Conservation (phyloP, 1,140 invertebrate genomes). For the Drosophila pseudoobscura region DNA sequence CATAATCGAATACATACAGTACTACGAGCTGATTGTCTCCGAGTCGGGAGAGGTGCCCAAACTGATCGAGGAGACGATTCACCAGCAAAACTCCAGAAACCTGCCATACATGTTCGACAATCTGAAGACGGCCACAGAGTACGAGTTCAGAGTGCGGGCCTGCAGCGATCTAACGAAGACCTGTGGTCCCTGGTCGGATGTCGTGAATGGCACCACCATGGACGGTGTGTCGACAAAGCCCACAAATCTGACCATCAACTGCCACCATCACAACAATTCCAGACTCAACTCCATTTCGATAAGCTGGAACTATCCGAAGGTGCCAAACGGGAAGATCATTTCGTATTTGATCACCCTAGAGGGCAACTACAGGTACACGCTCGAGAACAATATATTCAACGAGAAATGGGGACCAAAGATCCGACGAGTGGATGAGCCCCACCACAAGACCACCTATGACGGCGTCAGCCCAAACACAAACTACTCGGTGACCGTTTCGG, state of each 20-base stretch:
- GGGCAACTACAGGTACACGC: conserved; percentile 86
- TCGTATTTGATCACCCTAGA: conserved; percentile 85
- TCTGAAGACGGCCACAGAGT: conserved; percentile 89
- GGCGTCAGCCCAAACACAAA: conserved; percentile 90
- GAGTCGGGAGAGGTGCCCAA: conserved; percentile 85
- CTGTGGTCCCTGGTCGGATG: conserved; percentile 90
- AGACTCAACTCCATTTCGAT: conserved; percentile 87
- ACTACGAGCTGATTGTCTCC: conserved; percentile 88
- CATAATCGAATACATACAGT: conserved; percentile 89
- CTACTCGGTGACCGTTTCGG: conserved; percentile 89
- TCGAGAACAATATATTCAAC: conserved; percentile 84
- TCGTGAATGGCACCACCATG: conserved; percentile 90
- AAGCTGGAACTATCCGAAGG: conserved; percentile 88
- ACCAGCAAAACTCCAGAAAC: conserved; percentile 86
- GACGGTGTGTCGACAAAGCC: conserved; percentile 88
- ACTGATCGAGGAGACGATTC: conserved; percentile 86
- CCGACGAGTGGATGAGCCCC: conserved; percentile 85
- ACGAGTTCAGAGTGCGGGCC: conserved; percentile 89
- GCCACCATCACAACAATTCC: conserved; percentile 87
- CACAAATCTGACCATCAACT: conserved; percentile 85
- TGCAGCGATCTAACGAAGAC: conserved; percentile 90
- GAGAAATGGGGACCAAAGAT: conserved; percentile 86
- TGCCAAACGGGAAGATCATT: conserved; percentile 90
- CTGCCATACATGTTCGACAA: conserved; percentile 90
- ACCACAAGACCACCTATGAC: conserved; percentile 70